phyloP scores from a whole-genome alignment of 2,113 vertebrate species.

The Lasiurus cinereus region DNA sequence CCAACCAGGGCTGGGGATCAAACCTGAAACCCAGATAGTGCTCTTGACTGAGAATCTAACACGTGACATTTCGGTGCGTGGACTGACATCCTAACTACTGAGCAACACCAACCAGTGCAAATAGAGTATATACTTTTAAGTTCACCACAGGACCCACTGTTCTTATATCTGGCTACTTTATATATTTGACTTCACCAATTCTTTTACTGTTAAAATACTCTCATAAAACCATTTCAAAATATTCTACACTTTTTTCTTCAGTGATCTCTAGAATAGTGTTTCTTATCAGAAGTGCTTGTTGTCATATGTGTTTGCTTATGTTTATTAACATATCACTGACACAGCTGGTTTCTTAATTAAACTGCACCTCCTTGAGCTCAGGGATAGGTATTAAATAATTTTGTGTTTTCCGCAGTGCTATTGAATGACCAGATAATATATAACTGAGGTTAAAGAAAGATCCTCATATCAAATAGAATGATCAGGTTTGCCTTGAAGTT shows the following conservation, averaged over 20 bases:
- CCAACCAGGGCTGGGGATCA: too few species aligned
- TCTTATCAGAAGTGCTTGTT: background rate
- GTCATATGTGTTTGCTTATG: background rate
- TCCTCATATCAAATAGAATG: background rate
- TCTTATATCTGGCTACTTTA: background rate
- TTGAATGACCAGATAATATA: background rate
- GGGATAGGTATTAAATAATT: background rate
- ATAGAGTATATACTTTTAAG: background rate
- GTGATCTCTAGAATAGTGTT: background rate
- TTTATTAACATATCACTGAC: conserved; percentile 38
- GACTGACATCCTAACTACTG: too few species aligned
- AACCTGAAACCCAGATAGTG: too few species aligned
- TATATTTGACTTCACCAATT: background rate
- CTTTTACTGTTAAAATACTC: background rate
- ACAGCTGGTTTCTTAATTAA: conserved; percentile 5
- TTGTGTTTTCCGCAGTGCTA: background rate
- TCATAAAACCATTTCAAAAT: background rate
- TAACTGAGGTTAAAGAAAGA: background rate
- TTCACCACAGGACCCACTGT: background rate
- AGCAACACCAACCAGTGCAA: too few species aligned
- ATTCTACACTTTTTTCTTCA: background rate
- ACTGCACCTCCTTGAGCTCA: background rate
- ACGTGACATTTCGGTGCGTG: too few species aligned
- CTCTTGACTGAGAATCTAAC: too few species aligned
- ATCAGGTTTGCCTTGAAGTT: background rate